Conservation (phyloP, 2,113 vertebrate genomes). For the Oreocharis arfaki region DNA sequence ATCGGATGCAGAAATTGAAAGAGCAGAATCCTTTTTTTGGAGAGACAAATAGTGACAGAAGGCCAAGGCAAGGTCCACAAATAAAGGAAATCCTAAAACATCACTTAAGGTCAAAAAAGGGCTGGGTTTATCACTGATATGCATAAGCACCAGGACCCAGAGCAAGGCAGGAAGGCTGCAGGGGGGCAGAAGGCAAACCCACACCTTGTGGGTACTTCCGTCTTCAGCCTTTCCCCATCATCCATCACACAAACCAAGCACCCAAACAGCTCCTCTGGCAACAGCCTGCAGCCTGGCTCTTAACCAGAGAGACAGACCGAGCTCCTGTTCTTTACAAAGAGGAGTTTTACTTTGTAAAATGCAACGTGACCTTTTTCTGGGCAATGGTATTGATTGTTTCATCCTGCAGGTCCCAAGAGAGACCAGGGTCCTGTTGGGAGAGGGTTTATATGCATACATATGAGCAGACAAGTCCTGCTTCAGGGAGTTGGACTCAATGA, state of each 20-base stretch:
- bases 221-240: background rate
- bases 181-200: background rate
- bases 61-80: constrained; percentile 56
- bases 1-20: background rate
- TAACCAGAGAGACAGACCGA: background rate
- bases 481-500: background rate
- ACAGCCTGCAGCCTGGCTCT: background rate
- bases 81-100: constrained; percentile 51
- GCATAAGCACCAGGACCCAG: background rate
- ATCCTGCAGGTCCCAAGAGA: background rate
- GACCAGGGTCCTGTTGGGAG: background rate
- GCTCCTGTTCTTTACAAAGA: background rate
- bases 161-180: background rate
- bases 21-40: constrained; percentile 45
- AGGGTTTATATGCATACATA: background rate
- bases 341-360: background rate
- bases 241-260: background rate
- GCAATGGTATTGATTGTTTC: background rate
- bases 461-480: background rate
- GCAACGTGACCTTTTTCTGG: background rate
- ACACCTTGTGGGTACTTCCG: background rate
- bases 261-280: background rate
- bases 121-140: background rate
- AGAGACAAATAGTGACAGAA: constrained; percentile 52
- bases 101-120: constrained; percentile 46